Percentiles rank a stretch among this genome's conserved stretches.
Evolutionary conservation across 2,797 vertebrate species (phyloP).

Genomic region (Capromys pilorides): DNA sequence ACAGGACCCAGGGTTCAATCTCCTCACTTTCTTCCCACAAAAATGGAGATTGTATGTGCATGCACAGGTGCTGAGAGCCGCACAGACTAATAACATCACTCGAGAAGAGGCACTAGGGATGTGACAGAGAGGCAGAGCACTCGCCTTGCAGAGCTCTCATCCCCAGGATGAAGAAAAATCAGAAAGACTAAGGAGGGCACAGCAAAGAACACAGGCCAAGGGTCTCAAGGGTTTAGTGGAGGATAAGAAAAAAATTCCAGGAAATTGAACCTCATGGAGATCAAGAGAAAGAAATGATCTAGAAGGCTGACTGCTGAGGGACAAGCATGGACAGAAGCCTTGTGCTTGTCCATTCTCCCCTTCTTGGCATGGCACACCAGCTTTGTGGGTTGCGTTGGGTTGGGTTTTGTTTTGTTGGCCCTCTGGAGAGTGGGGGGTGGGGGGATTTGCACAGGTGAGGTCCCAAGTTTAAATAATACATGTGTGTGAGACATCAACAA

Average conservation of each 20-base stretch:
- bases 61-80: neutral
- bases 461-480: neutral
- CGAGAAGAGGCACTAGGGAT: neutral
- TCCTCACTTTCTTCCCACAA: too few species aligned
- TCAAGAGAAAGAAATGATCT: neutral
- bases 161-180: neutral
- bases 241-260: neutral
- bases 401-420: neutral
- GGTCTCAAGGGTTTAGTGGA: neutral
- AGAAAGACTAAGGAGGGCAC: neutral
- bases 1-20: neutral
- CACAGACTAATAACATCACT: neutral
- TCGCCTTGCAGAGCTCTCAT: too few species aligned
- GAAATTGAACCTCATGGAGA: neutral
- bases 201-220: neutral
- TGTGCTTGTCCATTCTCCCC: neutral
- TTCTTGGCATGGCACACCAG: neutral
- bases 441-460: neutral
- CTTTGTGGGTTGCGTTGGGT: neutral
- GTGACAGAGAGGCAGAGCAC: neutral
- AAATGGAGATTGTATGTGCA: neutral
- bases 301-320: neutral
- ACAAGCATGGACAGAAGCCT: neutral
- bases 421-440: too few species aligned
- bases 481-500: neutral